Evolutionary conservation across 92 coral and sea anemone genomes (phyloP), one percentile per base, ranked within the genome.

Genomic region (Diadumene lineata): DNA sequence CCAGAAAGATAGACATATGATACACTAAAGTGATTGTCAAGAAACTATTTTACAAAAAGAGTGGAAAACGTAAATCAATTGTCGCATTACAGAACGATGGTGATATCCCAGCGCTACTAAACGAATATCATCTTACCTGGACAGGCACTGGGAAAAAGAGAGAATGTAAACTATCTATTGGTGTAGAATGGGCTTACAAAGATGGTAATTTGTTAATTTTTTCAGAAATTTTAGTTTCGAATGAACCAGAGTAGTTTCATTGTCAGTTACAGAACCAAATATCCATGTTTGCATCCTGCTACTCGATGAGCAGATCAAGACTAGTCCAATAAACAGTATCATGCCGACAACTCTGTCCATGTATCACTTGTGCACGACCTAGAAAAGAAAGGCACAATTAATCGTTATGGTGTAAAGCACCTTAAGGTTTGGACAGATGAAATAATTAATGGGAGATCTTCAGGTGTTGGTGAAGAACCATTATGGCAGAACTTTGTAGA

Each of bases 401-500:
- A 74, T 19, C 61, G 86, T 11, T 81, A 74, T 56, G 67, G 67
- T 11, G 26, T 25, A 9, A 81, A 74, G 29, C 86, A 81, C 43
- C 61, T 81, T 18, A 81, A 74, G 46, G 44, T 50, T 9, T 81
- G 86, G 86, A 81, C 81, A 11, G 86, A 81, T 48, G 28, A 21
- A 27, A 75, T 81, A 0, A 56, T 81, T 18, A 50, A 29, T 18
- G 86, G 86, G 22, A 60, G 29, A 32, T 73, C 81, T 19, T 7
- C 34, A 10, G 86, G 81, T 26, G 64, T 75, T 0, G 81, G 79
- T 2, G 86, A 81, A 23, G 86, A 81, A 51, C 86, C 86, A 24
- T 26, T 34, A 0, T 81, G 86, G 81, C 66, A 75, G 27, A 68
- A 75, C 2, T 73, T 38, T 33, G 67, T 74, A 53, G 77, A 81